phyloP scores from a whole-genome alignment of 2,797 vertebrate species.

The Hemibagrus guttatus region DNA sequence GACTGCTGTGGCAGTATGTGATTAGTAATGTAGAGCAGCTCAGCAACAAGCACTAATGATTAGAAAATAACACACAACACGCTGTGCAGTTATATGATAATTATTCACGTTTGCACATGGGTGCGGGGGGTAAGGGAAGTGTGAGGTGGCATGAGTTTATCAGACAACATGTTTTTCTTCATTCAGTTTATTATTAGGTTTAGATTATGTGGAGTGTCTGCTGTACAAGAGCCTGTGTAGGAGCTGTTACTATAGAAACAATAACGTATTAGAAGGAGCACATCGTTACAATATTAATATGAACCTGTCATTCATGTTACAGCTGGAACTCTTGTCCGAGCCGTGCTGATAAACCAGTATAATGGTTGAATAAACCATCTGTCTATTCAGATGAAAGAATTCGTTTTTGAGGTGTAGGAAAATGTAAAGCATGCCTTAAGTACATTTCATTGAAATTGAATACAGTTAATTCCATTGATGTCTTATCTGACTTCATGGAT shows the following conservation, averaged over 20 bases:
- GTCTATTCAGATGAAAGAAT: neutral
- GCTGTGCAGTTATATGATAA: neutral
- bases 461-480: no score
- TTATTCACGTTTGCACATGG: neutral
- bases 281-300: neutral
- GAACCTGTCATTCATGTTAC: neutral
- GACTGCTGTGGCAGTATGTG: neutral
- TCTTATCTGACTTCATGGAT: neutral
- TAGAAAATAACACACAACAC: neutral
- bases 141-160: neutral
- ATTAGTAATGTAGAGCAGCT: neutral
- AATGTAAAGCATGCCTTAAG: neutral
- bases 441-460: neutral
- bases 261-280: neutral
- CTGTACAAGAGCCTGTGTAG: neutral
- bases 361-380: neutral
- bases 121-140: no score
- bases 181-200: conserved; percentile 2
- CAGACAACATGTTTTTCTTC: neutral
- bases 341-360: neutral
- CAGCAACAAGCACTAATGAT: neutral
- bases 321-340: neutral
- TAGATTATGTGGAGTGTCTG: neutral
- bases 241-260: neutral
- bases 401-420: no score